Base-by-base conservation (phyloP, 2,113 vertebrate genomes). In the Vombatus ursinus region DNA sequence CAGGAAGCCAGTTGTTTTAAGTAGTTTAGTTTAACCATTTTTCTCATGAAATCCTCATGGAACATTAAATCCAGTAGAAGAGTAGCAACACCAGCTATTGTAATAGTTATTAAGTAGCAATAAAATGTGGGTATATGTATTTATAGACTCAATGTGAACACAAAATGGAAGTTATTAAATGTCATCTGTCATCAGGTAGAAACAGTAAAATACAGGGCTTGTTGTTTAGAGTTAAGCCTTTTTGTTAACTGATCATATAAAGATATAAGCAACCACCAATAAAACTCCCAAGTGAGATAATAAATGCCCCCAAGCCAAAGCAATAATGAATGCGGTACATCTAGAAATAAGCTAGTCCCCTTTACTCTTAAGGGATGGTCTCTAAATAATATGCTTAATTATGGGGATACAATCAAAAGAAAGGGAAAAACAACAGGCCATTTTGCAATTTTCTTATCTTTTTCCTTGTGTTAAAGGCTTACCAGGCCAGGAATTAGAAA, bases 41-140 rank as follows among this genome's bases (percentile, higher is more conserved):
- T 89, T 50, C 95, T 68, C 61, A 2, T 0, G 48, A 97, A 96
- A 22, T 52, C 91, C 90, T 57, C 52, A 22, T n/a, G 94, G 96
- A 91, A 44, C 96, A 89, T 89, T 61, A 94, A 92, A 90, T 94
- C 84, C 48, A n/a, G 95, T 3, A 8, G 94, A 94, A 3, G 28
- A 84, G 54, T 94, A 25, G 50, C 0, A 0, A 89, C 89, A 31
- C 57, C 47, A 2, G 48, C 96, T 57, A 10, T 47, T 1, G 11
- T 92, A n/a, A 52, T 48, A 8, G 96, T 92, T 92, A 52, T 93
- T 93, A 96, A 93, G 61, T 26, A 95, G 93, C 95, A 92, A 48
- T 94, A 84, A 94, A 94, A 3, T 16, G n/a, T 84, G 14, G 37
- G 92, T 90, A 22, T 94, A 50, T 52, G 90, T 91, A 12, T 94